phyloP scores from a whole-genome alignment of 2,888 invertebrate genomes.

The Erpobdella octoculata region DNA sequence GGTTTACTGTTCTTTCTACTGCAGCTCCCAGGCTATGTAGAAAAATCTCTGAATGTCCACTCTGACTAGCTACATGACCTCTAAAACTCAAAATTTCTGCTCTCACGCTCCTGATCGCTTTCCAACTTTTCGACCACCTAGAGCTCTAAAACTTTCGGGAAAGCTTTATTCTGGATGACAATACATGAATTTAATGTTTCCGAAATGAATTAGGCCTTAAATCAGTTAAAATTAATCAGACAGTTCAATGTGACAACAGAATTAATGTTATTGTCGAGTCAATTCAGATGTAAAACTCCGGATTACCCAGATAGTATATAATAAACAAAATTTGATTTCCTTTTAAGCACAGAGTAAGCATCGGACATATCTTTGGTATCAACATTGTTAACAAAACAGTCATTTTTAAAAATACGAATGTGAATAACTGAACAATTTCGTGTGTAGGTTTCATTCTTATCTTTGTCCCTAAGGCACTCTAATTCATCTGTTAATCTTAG shows the following conservation, averaged over 20 bases:
- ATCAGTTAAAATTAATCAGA: too few relatives aligned
- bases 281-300: too few relatives aligned
- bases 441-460: background rate
- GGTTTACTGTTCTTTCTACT: background rate
- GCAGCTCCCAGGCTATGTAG: background rate
- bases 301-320: background rate
- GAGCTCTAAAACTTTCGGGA: too few relatives aligned
- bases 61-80: too few relatives aligned
- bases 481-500: background rate
- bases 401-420: background rate
- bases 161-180: too few relatives aligned
- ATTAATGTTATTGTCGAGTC: too few relatives aligned
- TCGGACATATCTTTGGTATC: background rate
- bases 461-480: background rate
- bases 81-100: too few relatives aligned
- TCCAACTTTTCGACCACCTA: too few relatives aligned
- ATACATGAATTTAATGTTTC: too few relatives aligned
- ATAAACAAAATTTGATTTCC: background rate
- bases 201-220: too few relatives aligned
- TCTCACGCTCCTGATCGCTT: too few relatives aligned
- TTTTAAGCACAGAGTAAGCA: background rate
- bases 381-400: constrained; percentile 3
- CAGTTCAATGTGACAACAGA: too few relatives aligned
- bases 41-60: background rate
- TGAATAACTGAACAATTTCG: background rate